Percentiles rank a stretch among this genome's conserved stretches.
Evolutionary conservation across 2,113 vertebrate species (phyloP).

Genomic region (Albula goreensis): DNA sequence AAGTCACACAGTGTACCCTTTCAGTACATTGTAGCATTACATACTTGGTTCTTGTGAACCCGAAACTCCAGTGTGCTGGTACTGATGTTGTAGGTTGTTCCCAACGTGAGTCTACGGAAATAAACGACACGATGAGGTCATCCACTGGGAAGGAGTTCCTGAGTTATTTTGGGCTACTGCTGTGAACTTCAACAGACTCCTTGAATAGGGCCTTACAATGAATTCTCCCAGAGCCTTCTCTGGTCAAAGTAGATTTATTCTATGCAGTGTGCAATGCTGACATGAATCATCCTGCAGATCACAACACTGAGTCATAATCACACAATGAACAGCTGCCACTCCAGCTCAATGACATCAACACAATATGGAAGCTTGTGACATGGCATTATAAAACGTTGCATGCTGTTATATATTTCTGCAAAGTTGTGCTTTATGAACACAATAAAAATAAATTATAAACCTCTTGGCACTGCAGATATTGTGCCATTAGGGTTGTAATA

Average conservation of each 20-base stretch:
- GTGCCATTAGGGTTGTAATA: too few species aligned
- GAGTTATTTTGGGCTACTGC: neutral
- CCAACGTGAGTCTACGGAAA: conserved; percentile 80
- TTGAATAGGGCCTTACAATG: too few species aligned
- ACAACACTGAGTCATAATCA: neutral
- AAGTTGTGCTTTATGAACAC: too few species aligned
- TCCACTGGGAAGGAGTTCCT: neutral
- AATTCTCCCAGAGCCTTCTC: too few species aligned
- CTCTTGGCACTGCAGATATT: too few species aligned
- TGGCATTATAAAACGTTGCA: too few species aligned
- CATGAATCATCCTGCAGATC: neutral
- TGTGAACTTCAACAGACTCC: too few species aligned
- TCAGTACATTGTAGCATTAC: conserved; percentile 47
- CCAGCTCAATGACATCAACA: too few species aligned
- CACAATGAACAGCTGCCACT: neutral
- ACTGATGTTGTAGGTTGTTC: conserved; percentile 79
- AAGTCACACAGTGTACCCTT: too few species aligned
- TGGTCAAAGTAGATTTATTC: neutral
- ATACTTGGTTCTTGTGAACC: conserved; percentile 88
- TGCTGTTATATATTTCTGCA: too few species aligned
- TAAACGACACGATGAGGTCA: conserved; percentile 1
- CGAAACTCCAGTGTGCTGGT: conserved; percentile 89
- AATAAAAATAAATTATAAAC: too few species aligned
- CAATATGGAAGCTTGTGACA: too few species aligned
- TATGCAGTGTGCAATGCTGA: neutral